Conservation (phyloP, 2,797 vertebrate genomes). For the Dicrostonyx torquatus region DNA sequence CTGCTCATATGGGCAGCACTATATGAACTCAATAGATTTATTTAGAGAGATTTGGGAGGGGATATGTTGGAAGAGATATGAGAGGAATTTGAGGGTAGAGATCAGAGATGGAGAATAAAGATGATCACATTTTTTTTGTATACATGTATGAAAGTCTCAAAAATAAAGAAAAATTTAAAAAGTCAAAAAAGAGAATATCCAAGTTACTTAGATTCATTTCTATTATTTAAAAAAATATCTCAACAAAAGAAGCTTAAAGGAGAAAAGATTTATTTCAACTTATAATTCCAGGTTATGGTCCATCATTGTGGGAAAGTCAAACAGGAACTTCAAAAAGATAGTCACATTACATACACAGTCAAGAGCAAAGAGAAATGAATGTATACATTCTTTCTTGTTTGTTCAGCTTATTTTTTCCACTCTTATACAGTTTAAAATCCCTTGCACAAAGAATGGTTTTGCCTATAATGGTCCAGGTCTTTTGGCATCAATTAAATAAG, state of each 20-base stretch:
- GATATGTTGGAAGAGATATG: too few species aligned
- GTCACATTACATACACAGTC: not conserved
- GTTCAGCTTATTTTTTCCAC: not conserved
- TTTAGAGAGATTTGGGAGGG: too few species aligned
- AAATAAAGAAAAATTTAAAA: too few species aligned
- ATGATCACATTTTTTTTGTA: too few species aligned
- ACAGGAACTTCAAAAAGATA: not conserved
- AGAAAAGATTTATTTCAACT: not conserved
- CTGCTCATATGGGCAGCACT: too few species aligned
- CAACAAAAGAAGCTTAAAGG: not conserved
- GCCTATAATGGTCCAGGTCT: not conserved
- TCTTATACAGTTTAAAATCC: not conserved
- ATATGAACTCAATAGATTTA: too few species aligned
- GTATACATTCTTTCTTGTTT: not conserved
- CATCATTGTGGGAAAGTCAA: not conserved
- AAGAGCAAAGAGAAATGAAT: not conserved
- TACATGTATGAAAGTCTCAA: too few species aligned
- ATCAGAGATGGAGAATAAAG: too few species aligned
- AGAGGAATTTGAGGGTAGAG: too few species aligned
- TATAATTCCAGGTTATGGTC: not conserved
- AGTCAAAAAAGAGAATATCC: not conserved
- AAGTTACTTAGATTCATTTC: not conserved
- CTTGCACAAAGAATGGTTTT: not conserved
- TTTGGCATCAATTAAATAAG: not conserved
- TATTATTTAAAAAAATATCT: not conserved